phyloP scores from a whole-genome alignment of 2,888 invertebrate species.

The Sinodicranocentrus sp. region DNA sequence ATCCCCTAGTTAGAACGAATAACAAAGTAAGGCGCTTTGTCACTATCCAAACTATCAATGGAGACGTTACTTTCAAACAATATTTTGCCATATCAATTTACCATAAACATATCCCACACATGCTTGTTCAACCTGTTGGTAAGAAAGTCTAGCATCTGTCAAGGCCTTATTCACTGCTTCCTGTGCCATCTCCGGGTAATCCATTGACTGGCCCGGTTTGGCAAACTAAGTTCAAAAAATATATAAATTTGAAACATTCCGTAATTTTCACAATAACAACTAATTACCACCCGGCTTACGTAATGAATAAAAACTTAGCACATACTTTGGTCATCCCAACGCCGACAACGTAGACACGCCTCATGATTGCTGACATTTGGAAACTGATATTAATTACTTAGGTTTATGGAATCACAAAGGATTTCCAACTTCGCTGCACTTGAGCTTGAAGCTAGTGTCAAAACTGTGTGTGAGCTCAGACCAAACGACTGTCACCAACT shows the following conservation, averaged over 20 bases:
- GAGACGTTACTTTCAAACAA: no score
- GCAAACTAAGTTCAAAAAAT: slow-evolving; percentile 84
- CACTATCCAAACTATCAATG: no score
- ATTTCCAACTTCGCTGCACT: no score
- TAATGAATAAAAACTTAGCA: background rate
- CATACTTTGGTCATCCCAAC: slow-evolving; percentile 97
- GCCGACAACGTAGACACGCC: slow-evolving; percentile 91
- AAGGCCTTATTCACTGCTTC: slow-evolving; percentile 95
- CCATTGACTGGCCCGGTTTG: slow-evolving; percentile 91
- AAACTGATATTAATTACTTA: no score
- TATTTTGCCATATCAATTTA: slow-evolving; percentile 77
- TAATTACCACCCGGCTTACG: no score
- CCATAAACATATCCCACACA: slow-evolving; percentile 95
- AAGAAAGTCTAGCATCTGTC: slow-evolving; percentile 88
- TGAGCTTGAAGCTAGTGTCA: no score
- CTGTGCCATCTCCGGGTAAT: slow-evolving; percentile 97
- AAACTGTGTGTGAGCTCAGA: no score
- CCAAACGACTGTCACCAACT: no score
- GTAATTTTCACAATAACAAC: background rate
- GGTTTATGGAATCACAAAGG: no score
- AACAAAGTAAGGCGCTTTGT: no score
- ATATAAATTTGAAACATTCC: background rate
- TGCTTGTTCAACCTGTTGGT: slow-evolving; percentile 91
- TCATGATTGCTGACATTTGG: slow-evolving; percentile 66
- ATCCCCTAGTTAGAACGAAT: slow-evolving; percentile 87